Conservation (phyloP, 30 jellyfish, hydroid and myxozoan species). For the Cassiopea xamachana region DNA sequence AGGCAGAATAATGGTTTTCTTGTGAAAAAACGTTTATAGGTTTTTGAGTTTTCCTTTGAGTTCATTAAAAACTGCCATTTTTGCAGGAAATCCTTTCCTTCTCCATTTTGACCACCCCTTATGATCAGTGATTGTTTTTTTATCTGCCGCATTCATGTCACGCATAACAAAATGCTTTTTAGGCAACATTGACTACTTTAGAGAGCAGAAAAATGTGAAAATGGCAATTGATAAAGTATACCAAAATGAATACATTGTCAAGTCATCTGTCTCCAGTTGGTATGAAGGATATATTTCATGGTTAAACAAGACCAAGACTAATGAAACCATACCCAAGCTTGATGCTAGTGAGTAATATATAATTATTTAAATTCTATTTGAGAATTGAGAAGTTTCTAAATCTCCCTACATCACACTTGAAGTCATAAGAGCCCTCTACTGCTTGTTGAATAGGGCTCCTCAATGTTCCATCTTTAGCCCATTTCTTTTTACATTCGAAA, state of each 20-base stretch:
- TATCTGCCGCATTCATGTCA: neutral
- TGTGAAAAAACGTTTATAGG: too few relatives aligned
- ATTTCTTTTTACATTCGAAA: too few relatives aligned
- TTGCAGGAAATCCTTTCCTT: too few relatives aligned
- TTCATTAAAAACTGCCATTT: too few relatives aligned
- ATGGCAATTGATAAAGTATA: conserved; percentile 24
- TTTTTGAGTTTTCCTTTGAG: too few relatives aligned
- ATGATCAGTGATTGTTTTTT: neutral
- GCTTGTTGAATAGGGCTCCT: neutral
- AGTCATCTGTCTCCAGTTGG: conserved; percentile 78
- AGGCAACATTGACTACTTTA: conserved; percentile 72
- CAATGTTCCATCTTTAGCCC: neutral
- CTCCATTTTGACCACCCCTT: neutral
- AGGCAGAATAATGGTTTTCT: too few relatives aligned
- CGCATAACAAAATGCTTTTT: neutral
- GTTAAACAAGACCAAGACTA: conserved; percentile 19
- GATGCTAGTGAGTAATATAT: conserved; percentile 31
- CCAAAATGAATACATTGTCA: conserved; percentile 29
- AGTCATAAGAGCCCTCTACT: too few relatives aligned
- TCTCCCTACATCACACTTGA: too few relatives aligned
- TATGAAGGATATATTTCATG: conserved; percentile 44
- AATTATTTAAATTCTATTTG: neutral
- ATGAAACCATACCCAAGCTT: conserved; percentile 7
- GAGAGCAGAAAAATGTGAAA: conserved; percentile 54
- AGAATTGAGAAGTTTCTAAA: neutral